Evolutionary conservation across 2,797 vertebrate species (phyloP).

Genomic region (Balearica regulorum): DNA sequence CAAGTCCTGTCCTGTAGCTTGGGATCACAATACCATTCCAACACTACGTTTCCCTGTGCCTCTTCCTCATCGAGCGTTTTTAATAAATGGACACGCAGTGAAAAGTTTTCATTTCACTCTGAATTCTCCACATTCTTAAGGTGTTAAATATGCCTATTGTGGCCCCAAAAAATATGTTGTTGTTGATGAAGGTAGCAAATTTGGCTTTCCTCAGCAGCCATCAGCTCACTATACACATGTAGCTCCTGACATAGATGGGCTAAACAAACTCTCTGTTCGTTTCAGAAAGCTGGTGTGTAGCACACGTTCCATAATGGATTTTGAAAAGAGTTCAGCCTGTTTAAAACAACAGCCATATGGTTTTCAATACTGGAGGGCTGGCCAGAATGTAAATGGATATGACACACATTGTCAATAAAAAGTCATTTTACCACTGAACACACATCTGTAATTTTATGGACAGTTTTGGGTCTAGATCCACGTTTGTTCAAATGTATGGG

Average conservation of each 20-base stretch:
- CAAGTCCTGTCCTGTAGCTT: neutral
- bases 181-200: neutral
- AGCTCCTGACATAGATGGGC: neutral
- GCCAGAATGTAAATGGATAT: neutral
- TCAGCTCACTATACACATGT: neutral
- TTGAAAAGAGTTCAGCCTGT: constrained; percentile 42
- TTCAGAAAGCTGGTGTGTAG: constrained; percentile 14
- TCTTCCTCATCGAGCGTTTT: neutral
- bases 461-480: neutral
- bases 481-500: neutral
- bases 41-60: neutral
- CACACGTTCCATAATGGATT: neutral
- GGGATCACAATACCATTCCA: neutral
- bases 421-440: neutral
- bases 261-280: neutral
- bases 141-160: neutral
- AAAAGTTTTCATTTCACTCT: neutral
- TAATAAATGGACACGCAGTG: neutral
- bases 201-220: neutral
- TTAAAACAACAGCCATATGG: constrained; percentile 41
- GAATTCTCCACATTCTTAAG: neutral
- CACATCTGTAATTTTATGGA: neutral
- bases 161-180: neutral
- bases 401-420: constrained; percentile 27
- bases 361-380: constrained; percentile 9